Evolutionary conservation across 1,140 invertebrate genomes (phyloP), one percentile per base, ranked within the genome.

Genomic region (Cydia fagiglandana): DNA sequence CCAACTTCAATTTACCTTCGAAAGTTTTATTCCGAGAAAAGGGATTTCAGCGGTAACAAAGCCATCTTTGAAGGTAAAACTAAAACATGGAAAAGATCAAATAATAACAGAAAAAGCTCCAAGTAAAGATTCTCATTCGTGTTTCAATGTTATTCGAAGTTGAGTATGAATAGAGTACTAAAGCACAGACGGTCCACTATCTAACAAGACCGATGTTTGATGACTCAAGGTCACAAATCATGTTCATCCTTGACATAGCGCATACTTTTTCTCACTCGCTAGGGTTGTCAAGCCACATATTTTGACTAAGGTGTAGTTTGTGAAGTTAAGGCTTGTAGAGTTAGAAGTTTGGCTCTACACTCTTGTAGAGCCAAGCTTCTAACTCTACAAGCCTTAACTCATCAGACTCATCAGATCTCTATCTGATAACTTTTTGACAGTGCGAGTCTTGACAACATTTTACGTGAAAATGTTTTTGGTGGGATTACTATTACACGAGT

Each of bases 11-110:
- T 53, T 53, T 17, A 53, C 15, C n/a, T 6, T 53, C n/a, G 50
- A n/a, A 53, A 53, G 15, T 53, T 53, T 53, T 53, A 53, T 53
- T 53, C 50, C 50, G 50, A 53, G 15, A 53, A 53, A 53, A 53
- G n/a, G n/a, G 15, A 53, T 53, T 53, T 53, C 50, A 53, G n/a
- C 50, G 50, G n/a, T 53, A 53, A 53, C 50, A 53, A 53, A 53
- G n/a, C 45, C 45, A 4, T 47, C 45, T 47, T 47, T 47, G n/a
- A 17, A 53, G 50, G 12, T 53, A 53, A n/a, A 53, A 53, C 50
- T 53, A n/a, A 53, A n/a, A 53, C 6, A n/a, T 53, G n/a, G n/a
- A 53, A 53, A 53, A 47, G 13, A 47, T 47, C 45, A 47, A 47
- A 53, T 53, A 53, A 53, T 47, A 53, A 53, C 50, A 53, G 50